Base-by-base conservation (phyloP, 2,888 invertebrate genomes). In the Lasius platythorax region DNA sequence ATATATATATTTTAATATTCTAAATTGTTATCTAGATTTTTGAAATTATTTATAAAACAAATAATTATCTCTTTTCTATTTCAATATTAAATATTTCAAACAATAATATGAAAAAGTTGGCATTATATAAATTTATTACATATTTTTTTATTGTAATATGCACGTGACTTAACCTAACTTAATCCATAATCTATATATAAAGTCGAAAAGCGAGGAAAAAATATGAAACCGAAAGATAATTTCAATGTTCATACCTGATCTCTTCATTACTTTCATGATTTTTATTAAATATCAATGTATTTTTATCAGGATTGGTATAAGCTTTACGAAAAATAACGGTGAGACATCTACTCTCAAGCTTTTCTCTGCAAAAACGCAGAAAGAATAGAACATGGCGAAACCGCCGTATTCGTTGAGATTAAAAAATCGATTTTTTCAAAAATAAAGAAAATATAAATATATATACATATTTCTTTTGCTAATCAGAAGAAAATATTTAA, bases 81-180 rank as follows among this genome's bases (percentile, higher is more conserved):
- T n/a, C n/a, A n/a, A 8, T 72, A 63, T 63, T 63, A 63, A 15
- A 63, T 18, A 61, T 61, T 5, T 15, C 6, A 3, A 72, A 33
- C 46, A 12, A 43, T 15, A 40, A 73, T 15, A 9, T 58, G 0
- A 37, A 53, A 53, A 53, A 53, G 18, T 53, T n/a, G n/a, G n/a
- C 1, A 40, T 28, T 18, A 12, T 61, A 40, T 30, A n/a, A 73
- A 28, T 58, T 73, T 18, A 61, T 61, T 63, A n/a, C 12, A n/a
- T 56, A 53, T 4, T 15, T 33, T 61, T 74, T 74, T 40, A 4
- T 28, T 74, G 1, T 40, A 67, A n/a, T 9, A 43, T 43, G 15
- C 74, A 74, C 30, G n/a, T 43, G 23, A 46, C 12, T 23, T 63
- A 64, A 75, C 33, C 46, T 64, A 75, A 58, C 6, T 28, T 40